These are phyloP conservation scores for rabbit (Oryctolagus cuniculus) DNA, from an alignment of 2,113 vertebrate genomes.

Conservation along the genomic window DNA sequence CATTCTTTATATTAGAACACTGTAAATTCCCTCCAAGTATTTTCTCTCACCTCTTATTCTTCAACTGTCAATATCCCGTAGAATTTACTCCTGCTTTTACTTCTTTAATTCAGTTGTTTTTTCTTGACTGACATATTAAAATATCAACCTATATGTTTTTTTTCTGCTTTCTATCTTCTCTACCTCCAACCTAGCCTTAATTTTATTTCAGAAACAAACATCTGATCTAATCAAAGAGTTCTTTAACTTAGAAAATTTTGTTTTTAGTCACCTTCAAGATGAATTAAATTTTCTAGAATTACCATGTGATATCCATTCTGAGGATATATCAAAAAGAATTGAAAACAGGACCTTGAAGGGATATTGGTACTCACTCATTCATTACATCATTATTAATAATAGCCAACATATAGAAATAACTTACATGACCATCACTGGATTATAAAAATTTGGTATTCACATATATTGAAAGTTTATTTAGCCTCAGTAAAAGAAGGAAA, in stretches of 20 bases:
- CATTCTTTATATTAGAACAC: background rate
- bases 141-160: background rate
- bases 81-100: background rate
- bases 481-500: background rate
- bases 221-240: background rate
- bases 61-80: background rate
- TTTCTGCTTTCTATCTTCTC: background rate
- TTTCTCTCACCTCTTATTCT: background rate
- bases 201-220: background rate
- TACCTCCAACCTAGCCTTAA: background rate
- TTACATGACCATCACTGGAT: background rate
- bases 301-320: background rate
- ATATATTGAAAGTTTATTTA: background rate
- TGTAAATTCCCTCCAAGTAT: background rate
- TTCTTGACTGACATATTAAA: background rate
- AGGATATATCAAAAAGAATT: background rate
- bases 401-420: background rate
- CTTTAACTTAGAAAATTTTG: background rate
- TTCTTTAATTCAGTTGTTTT: background rate
- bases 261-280: background rate
- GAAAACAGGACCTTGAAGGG: background rate
- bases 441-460: background rate
- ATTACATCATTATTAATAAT: background rate
- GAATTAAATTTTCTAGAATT: background rate
- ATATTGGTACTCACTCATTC: background rate